Base-by-base conservation (phyloP, 2,888 invertebrate genomes). In the Parapristionchus giblindavisi region DNA sequence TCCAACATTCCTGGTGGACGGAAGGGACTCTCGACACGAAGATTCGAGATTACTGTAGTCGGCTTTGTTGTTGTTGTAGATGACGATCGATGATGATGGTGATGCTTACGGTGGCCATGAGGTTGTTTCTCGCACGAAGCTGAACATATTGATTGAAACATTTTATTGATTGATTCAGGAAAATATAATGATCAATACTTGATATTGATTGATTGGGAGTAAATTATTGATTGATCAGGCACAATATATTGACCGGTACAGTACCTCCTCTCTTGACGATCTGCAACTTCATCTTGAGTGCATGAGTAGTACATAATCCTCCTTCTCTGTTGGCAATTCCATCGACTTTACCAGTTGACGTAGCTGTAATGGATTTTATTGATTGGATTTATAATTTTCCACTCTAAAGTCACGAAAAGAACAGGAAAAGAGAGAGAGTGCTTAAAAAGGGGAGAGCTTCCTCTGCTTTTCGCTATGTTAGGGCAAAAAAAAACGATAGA, bases 251-350 rank as follows among this genome's bases (percentile, higher is more conserved):
- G n/a, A n/a, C n/a, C n/a, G n/a, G n/a, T n/a, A n/a, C n/a, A n/a
- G n/a, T n/a, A 71, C 71, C 71, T 56, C 71, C 71, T 71, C 71
- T 56, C 56, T 51, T 58, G 29, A 71, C 79, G 8, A 83, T 78
- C 54, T 83, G 81, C 51, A 83, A 77, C 21, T 81, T 79, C 83
- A 83, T 83, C 76, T 83, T 83, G 34, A 83, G 68, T 54, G 80
- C 81, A 65, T 81, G 81, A 32, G 80, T 81, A 11, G 83, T 81
- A 52, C 83, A 83, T 8, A 83, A 73, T 40, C 83, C 83, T 0
- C 83, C 83, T 51, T 75, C 66, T 56, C 77, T 72, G 52, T 83
- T 83, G 65, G 80, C 75, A 29, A 83, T 75, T 24, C 83, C 83
- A 11, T 75, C 60, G 36, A 71, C 56, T 11, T 78, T 75, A 8